Conservation (phyloP, 2,797 vertebrate species). For the Aplochiton taeniatus region DNA sequence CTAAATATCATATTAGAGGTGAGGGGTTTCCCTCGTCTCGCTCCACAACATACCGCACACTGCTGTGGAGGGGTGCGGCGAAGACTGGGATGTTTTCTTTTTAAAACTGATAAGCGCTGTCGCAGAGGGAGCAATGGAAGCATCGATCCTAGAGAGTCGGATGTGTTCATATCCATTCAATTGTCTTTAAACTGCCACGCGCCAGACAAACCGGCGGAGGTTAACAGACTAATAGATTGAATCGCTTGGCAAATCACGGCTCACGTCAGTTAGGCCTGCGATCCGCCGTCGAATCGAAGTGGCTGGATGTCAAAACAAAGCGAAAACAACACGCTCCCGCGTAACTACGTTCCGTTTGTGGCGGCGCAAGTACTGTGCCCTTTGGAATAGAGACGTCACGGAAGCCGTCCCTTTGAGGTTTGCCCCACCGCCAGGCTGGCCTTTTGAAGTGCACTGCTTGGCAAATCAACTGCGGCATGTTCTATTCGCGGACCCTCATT, state of each 20-base stretch:
- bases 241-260: too few species aligned
- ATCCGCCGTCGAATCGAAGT: not conserved
- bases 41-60: too few species aligned
- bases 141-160: too few species aligned
- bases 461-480: constrained; percentile 54
- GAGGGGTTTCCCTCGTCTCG: too few species aligned
- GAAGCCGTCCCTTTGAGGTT: constrained; percentile 64
- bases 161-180: too few species aligned
- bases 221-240: too few species aligned
- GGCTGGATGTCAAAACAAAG: constrained; percentile 51
- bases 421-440: constrained; percentile 55
- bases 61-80: too few species aligned
- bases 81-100: too few species aligned
- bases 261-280: not conserved
- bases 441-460: constrained; percentile 68
- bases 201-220: too few species aligned
- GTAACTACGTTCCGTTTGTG: constrained; percentile 18
- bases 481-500: constrained; percentile 57
- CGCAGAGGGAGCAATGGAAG: too few species aligned
- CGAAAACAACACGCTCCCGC: constrained; percentile 30
- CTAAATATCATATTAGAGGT: not conserved
- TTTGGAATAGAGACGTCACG: constrained; percentile 57
- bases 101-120: too few species aligned
- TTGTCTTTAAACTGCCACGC: too few species aligned
- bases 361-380: constrained; percentile 55